Evolutionary conservation across 2,113 vertebrate genomes (phyloP), one percentile per base, ranked within the genome.

Genomic region (Nycticebus coucang): DNA sequence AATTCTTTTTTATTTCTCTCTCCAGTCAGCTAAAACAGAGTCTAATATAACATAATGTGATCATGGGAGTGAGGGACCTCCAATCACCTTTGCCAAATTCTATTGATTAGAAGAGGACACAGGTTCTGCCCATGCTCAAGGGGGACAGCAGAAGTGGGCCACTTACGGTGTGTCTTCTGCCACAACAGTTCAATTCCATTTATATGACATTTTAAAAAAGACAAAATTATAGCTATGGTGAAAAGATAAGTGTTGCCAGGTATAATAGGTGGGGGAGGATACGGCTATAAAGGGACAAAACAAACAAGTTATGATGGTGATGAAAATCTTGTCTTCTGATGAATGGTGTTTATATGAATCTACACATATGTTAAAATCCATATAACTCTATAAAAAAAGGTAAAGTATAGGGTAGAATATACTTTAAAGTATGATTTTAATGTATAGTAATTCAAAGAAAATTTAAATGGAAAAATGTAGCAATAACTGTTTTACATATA

Each of bases 121-220:
- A 50, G 45, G 45, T 50, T 50, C 45, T 50, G 45, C 45, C 45
- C 45, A 50, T 50, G 45, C 45, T 50, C 45, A 50, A 50, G 45
- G 45, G 45, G 8, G 8, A 50, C 45, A 50, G 45, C 7, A 50
- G 45, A 50, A 50, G 45, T 50, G 45, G 45, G 45, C 8, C 8
- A 9, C 45, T 50, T 50, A 50, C 7, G 45, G 8, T 50, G 45
- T 50, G 45, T 50, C 45, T 50, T 50, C 45, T 50, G 26, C 35
- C 66, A 94, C 11, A 85, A 37, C 90, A 94, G 1, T 41, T 66
- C 55, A 41, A 71, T 60, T 86, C 13, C n/a, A 69, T 71, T 82
- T 69, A 60, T 59, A 35, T 62, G 59, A 74, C 8, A 84, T 84
- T 93, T 88, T 79, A 41, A 81, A 69, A 97, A 89, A 87, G 55